Percentiles rank a stretch among this genome's conserved stretches.
These are phyloP conservation scores for Mirza zaza DNA, from an alignment of 2,113 vertebrate species.

Conservation along the genomic window DNA sequence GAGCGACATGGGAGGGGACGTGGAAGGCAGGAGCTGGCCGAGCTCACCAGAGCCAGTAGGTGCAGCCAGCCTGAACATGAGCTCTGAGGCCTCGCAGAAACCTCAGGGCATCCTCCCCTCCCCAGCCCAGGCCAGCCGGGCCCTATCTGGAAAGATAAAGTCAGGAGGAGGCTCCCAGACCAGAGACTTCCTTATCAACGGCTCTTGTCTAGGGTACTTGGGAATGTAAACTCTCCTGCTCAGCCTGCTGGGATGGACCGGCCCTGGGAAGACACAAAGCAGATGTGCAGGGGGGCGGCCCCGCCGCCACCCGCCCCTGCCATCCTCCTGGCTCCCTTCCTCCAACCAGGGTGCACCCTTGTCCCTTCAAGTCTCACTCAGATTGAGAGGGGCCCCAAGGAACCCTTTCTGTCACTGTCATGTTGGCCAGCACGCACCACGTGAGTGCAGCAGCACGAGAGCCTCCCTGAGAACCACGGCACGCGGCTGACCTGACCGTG, in stretches of 20 bases:
- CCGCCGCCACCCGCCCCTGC: not conserved
- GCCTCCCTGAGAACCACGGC: not conserved
- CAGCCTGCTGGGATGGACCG: not conserved
- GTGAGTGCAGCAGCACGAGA: not conserved
- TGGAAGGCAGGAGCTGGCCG: not conserved
- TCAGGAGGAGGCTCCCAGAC: slow-evolving; percentile 21
- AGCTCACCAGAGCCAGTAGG: not conserved
- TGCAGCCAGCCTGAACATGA: not conserved
- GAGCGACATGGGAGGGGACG: not conserved
- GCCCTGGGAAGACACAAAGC: slow-evolving; percentile 47
- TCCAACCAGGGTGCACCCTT: not conserved
- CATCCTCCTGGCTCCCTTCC: not conserved
- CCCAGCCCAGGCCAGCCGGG: not conserved
- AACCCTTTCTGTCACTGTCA: not conserved
- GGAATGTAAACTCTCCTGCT: slow-evolving; percentile 51
- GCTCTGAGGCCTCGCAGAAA: not conserved
- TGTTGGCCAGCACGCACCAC: not conserved
- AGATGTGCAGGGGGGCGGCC: not conserved
- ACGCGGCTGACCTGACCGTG: accelerated
- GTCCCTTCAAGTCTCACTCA: not conserved
- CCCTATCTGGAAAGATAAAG: slow-evolving; percentile 63
- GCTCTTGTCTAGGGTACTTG: not conserved
- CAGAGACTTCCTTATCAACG: slow-evolving; percentile 54
- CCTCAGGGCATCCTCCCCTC: not conserved
- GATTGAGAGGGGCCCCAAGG: not conserved